Percentiles rank a stretch among this genome's conserved stretches.
These are phyloP conservation scores for Parus major DNA, from an alignment of 2,113 vertebrate genomes.

Conservation along the genomic window DNA sequence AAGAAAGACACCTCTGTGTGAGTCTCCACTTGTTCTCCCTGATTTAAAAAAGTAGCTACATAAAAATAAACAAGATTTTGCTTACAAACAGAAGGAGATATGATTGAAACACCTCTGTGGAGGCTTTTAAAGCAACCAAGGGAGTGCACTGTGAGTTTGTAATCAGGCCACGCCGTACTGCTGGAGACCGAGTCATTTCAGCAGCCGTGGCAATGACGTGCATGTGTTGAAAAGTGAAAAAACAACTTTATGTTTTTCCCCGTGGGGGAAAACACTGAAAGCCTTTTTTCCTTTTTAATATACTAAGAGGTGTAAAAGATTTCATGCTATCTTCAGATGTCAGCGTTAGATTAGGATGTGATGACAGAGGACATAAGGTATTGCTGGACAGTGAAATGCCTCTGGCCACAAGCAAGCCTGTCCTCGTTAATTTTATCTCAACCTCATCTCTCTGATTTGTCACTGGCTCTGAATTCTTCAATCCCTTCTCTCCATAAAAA, in stretches of 20 bases:
- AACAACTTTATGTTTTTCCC: not conserved
- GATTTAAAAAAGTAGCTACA: not conserved
- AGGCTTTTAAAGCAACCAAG: not conserved
- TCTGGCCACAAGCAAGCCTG: conserved; percentile 50
- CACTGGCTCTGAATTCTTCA: conserved; percentile 58
- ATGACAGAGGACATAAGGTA: conserved; percentile 65
- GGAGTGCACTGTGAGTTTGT: not conserved
- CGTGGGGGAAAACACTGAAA: not conserved
- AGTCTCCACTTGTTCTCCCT: rapidly evolving
- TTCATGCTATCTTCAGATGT: conserved; percentile 46
- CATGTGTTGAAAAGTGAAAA: not conserved
- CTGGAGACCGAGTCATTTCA: not conserved
- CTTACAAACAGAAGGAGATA: not conserved
- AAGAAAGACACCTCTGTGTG: not conserved
- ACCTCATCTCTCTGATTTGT: conserved; percentile 64
- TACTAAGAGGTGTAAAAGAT: conserved; percentile 25
- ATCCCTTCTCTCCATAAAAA: conserved; percentile 59
- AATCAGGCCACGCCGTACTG: not conserved
- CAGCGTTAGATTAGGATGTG: conserved; percentile 48
- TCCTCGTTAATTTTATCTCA: conserved; percentile 75
- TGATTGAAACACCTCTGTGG: not conserved
- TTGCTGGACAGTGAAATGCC: conserved; percentile 62
- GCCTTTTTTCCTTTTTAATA: not conserved
- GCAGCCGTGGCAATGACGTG: not conserved
- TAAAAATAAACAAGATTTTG: not conserved